phyloP scores from a whole-genome alignment of 2,113 vertebrate species.

The Proteles cristata region DNA sequence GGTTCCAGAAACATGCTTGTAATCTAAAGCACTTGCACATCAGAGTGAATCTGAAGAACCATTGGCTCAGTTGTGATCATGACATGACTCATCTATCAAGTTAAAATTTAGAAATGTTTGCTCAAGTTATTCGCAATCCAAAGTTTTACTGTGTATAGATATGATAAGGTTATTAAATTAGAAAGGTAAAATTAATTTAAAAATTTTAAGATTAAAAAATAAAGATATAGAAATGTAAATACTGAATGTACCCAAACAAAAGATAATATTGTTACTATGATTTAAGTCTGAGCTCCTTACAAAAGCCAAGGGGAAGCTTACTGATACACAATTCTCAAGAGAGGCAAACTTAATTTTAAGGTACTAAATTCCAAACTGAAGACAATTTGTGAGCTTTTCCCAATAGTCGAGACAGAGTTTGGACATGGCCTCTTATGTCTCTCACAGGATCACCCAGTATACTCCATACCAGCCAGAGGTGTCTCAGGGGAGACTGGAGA shows the following conservation, averaged over 20 bases:
- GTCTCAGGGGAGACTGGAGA: slow-evolving; percentile 96
- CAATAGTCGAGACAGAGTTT: background rate
- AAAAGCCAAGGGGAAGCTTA: background rate
- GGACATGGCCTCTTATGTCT: slow-evolving; percentile 25
- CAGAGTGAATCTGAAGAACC: no score
- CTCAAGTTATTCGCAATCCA: no score
- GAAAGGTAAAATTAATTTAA: background rate
- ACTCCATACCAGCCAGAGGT: slow-evolving; percentile 99
- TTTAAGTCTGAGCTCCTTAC: background rate
- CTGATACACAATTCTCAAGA: background rate
- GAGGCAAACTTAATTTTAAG: background rate
- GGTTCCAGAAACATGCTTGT: no score
- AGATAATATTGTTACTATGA: background rate
- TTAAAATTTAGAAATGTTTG: no score
- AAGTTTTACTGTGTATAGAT: no score
- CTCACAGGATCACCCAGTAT: slow-evolving; percentile 96
- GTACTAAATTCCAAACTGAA: background rate
- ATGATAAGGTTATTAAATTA: background rate
- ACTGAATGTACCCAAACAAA: background rate
- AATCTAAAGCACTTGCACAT: no score
- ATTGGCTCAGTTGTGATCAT: no score
- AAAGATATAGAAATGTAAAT: background rate
- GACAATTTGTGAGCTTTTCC: background rate
- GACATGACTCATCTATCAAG: no score
- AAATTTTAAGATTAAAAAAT: background rate